Conservation (phyloP, 64 coral and sea anemone species). For the Dendronephthya gigantea region DNA sequence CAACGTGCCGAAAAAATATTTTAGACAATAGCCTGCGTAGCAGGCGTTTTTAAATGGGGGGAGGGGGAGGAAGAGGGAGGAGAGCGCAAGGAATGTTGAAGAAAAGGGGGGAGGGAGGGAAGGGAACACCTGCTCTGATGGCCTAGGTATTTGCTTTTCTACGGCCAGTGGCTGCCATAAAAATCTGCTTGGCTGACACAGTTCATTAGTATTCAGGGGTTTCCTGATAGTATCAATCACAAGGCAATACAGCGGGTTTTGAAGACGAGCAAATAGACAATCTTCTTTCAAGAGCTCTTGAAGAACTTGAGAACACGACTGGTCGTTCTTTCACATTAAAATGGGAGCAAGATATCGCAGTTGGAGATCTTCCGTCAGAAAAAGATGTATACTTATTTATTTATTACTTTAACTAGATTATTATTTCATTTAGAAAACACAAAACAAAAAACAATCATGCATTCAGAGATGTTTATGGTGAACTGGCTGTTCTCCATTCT, state of each 20-base stretch:
- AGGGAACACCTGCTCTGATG: background rate
- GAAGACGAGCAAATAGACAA: background rate
- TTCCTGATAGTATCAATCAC: background rate
- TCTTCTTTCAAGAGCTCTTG: background rate
- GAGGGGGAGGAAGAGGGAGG: background rate
- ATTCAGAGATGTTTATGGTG: background rate
- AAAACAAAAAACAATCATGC: background rate
- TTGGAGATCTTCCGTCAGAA: background rate
- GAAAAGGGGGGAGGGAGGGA: background rate
- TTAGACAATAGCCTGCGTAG: no score
- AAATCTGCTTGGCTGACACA: background rate
- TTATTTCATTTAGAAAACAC: background rate
- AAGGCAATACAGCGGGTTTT: background rate
- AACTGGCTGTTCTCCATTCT: background rate
- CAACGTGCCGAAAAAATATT: no score
- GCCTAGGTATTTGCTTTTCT: background rate
- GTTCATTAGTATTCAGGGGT: background rate
- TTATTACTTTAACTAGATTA: background rate
- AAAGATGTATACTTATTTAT: background rate
- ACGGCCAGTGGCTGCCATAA: background rate
- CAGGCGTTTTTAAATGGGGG: background rate
- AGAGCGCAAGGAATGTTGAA: no score
- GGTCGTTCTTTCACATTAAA: background rate
- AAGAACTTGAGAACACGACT: background rate
- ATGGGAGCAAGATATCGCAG: conserved; percentile 14